phyloP scores from a whole-genome alignment of 2,113 vertebrate genomes.

The Daubentonia madagascariensis region DNA sequence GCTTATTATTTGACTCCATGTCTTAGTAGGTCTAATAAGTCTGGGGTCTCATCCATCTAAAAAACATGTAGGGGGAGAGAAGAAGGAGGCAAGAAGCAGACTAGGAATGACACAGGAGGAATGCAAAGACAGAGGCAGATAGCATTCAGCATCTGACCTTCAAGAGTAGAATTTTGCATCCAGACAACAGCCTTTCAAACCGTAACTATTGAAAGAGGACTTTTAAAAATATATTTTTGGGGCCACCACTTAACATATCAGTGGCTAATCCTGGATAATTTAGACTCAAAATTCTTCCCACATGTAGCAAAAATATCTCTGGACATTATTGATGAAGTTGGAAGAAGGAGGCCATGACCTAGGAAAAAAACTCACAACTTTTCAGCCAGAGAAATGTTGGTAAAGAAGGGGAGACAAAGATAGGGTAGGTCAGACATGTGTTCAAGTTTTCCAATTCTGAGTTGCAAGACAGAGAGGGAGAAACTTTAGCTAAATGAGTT shows the following conservation, averaged over 20 bases:
- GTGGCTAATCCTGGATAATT: neutral
- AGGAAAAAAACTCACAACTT: neutral
- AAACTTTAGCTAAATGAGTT: neutral
- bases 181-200: neutral
- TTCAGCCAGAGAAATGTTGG: neutral
- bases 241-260: neutral
- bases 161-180: neutral
- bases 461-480: neutral
- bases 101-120: neutral
- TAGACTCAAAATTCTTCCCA: neutral
- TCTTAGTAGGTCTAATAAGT: neutral
- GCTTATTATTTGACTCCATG: neutral
- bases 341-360: neutral
- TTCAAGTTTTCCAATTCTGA: neutral
- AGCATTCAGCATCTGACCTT: neutral
- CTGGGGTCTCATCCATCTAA: neutral
- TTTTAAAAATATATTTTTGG: neutral
- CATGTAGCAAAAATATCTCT: neutral
- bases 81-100: neutral
- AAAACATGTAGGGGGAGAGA: neutral
- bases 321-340: neutral
- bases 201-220: neutral
- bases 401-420: neutral
- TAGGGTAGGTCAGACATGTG: fast-evolving
- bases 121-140: neutral